phyloP scores from a whole-genome alignment of 1,140 invertebrate genomes.

The Colletes gigas region DNA sequence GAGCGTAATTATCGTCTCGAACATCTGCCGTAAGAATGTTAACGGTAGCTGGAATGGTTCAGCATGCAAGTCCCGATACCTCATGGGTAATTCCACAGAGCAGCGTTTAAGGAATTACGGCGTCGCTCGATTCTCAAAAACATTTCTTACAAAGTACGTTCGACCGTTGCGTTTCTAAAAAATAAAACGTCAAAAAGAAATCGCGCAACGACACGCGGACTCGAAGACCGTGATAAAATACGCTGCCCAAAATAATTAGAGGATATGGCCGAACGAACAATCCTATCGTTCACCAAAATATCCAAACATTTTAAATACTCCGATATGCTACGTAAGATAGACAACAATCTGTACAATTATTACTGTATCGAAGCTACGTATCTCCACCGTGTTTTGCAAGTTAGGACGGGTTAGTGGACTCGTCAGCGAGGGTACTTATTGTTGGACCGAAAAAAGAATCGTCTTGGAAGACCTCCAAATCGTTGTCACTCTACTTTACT shows the following conservation, averaged over 20 bases:
- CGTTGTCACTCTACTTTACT: too few relatives aligned
- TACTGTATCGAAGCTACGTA: too few relatives aligned
- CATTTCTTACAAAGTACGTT: neutral
- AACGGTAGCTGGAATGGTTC: constrained; percentile 25
- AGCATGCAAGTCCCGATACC: neutral
- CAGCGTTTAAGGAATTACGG: neutral
- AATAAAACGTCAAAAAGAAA: neutral
- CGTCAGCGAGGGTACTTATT: neutral
- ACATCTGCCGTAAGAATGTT: constrained; percentile 22
- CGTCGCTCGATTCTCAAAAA: neutral
- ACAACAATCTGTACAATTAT: too few relatives aligned
- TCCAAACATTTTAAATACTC: neutral
- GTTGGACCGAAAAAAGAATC: neutral
- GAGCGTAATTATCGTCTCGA: constrained; percentile 26
- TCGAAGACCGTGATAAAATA: neutral
- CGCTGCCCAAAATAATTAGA: neutral
- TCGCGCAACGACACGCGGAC: neutral
- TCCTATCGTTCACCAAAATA: neutral
- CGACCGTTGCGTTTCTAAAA: neutral
- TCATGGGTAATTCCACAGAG: neutral
- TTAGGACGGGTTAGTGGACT: neutral
- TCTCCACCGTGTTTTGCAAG: neutral
- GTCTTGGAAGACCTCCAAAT: neutral
- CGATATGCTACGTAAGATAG: neutral
- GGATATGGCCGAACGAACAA: neutral